Evolutionary conservation across 2,797 vertebrate genomes (phyloP), one percentile per base, ranked within the genome.

Genomic region (Megaceryle alcyon): DNA sequence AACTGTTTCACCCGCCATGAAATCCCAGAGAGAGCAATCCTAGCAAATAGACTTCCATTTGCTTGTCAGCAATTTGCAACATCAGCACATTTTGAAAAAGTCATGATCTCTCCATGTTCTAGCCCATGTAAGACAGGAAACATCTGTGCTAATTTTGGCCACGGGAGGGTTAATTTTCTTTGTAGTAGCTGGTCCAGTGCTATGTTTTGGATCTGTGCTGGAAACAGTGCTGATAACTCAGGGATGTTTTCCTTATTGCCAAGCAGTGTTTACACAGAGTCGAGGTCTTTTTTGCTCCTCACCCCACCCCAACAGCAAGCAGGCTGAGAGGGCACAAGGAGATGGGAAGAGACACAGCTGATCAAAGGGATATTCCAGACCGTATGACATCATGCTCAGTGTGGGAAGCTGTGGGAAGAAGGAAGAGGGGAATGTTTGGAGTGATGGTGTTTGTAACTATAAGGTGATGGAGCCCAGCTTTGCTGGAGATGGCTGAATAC

Each of bases 21-120:
- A 91, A 90, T 92, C 70, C 57, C 65, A 78, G 79, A 56, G 75
- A 87, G 65, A 39, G 11, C 59, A 91, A 75, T 89, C 80, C 83
- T 23, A 71, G n/a, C 59, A 92, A 96, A 76, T 4, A 87, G 59
- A 91, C 29, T 53, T 93, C 77, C 26, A n/a, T 91, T 95, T 77
- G 61, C 79, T 48, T 84, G 80, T 70, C 93, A 84, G 73, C 6
- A 5, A 70, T 84, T 48, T 84, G 76, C 76, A 66, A 17, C 12
- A 15, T 71, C 83, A 85, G 69, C 72, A 35, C 33, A 22, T 63
- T 95, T 89, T 80, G 76, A 85, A 82, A 7, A 43, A 87, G 56
- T 39, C 44, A 64, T 29, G 26, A 37, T 76, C 18, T 72, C 39
- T 41, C 49, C n/a, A 2, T n/a, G n/a, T 23, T 73, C n/a, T 43